Conservation (phyloP, 2,888 invertebrate genomes). For the Gari tellinella region DNA sequence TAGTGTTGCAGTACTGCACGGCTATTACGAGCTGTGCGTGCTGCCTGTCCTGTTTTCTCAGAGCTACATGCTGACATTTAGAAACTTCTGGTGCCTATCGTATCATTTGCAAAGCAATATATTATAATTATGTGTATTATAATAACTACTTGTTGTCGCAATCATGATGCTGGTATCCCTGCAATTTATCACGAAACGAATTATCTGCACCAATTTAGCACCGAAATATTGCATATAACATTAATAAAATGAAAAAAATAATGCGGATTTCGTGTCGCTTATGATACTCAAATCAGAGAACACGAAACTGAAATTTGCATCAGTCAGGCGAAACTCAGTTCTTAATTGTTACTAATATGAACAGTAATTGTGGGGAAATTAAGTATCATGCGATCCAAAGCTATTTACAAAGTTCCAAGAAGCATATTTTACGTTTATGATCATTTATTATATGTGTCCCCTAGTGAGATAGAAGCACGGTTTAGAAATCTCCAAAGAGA, state of each 20-base stretch:
- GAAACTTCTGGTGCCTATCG: too few species aligned
- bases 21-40: too few species aligned
- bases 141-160: constrained; percentile 6
- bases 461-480: constrained; percentile 28
- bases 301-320: constrained; percentile 40
- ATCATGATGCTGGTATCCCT: constrained; percentile 12
- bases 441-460: constrained; percentile 32
- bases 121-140: constrained; percentile 31
- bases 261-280: constrained; percentile 35
- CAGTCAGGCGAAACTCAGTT: constrained; percentile 43
- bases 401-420: constrained; percentile 41
- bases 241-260: constrained; percentile 43
- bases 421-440: constrained; percentile 44
- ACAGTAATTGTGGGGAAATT: constrained; percentile 52
- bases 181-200: constrained; percentile 40
- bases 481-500: constrained; percentile 30
- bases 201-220: constrained; percentile 38
- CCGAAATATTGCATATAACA: constrained; percentile 41
- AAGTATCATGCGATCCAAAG: constrained; percentile 49
- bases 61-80: too few species aligned
- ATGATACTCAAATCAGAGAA: constrained; percentile 38
- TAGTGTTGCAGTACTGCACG: too few species aligned
- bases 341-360: constrained; percentile 35
- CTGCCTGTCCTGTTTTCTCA: too few species aligned
- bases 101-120: constrained; percentile 26